These are phyloP conservation scores for Pseudomyrmex gracilis DNA, from an alignment of 1,140 invertebrate genomes.

Conservation along the genomic window DNA sequence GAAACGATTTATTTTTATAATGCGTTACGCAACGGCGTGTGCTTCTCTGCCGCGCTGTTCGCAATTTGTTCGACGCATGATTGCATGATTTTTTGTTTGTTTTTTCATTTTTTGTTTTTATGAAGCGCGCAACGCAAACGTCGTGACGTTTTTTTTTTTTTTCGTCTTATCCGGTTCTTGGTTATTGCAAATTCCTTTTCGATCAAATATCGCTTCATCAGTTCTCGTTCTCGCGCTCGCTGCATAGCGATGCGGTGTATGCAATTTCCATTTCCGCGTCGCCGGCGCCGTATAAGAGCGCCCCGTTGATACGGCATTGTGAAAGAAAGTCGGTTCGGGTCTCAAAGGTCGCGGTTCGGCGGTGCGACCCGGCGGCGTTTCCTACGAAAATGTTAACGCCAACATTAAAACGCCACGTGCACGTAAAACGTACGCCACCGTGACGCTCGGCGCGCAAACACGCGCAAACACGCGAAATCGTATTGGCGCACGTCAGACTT, in stretches of 20 bases:
- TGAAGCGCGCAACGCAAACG: no score
- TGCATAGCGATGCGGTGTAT: conserved; percentile 31
- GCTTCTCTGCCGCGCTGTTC: neutral
- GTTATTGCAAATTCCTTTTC: neutral
- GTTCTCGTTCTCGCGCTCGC: neutral
- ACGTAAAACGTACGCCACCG: conserved; percentile 51
- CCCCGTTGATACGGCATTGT: conserved; percentile 43
- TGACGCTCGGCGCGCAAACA: conserved; percentile 30
- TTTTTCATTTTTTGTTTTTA: no score
- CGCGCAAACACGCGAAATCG: conserved; percentile 53
- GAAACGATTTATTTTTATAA: conserved; percentile 12
- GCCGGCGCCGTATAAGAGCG: neutral
- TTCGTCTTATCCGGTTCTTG: neutral
- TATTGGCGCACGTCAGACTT: conserved; percentile 37
- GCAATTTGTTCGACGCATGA: neutral
- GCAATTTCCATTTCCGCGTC: conserved; percentile 55
- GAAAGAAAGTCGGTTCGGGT: conserved; percentile 47
- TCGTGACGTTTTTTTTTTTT: no score
- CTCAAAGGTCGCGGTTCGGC: conserved; percentile 57
- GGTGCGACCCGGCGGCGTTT: conserved; percentile 38
- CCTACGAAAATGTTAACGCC: conserved; percentile 55
- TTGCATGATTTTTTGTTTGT: neutral
- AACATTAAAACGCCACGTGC: conserved; percentile 50
- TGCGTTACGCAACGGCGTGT: neutral
- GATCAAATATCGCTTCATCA: conserved; percentile 2